Evolutionary conservation across 2,113 vertebrate species (phyloP).

Genomic region (Oryzias javanicus): DNA sequence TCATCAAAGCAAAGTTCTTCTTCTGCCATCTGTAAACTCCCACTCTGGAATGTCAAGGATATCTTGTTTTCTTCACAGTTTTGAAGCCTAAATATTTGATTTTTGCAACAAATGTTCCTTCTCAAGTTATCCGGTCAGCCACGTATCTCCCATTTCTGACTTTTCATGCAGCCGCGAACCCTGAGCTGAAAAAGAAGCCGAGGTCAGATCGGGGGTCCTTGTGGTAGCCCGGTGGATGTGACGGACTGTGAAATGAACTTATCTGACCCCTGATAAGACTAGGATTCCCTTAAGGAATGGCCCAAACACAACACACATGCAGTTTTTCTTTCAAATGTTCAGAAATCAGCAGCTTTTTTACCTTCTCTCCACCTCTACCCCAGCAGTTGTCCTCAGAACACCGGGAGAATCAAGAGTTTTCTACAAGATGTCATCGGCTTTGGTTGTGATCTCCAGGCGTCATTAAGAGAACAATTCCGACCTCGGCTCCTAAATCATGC

Average conservation of each 20-base stretch:
- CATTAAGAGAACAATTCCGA: constrained; percentile 48
- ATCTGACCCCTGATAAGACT: constrained; percentile 70
- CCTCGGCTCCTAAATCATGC: constrained; percentile 60
- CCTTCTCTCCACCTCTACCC: no score
- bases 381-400: constrained; percentile 7
- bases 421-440: constrained; percentile 32
- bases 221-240: constrained; percentile 51
- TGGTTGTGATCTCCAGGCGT: constrained; percentile 38
- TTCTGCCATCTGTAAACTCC: constrained; percentile 24
- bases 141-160: constrained; percentile 1
- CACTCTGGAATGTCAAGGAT: constrained; percentile 51
- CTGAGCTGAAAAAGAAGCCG: background rate
- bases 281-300: constrained; percentile 60
- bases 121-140: constrained; percentile 3
- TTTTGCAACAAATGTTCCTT: constrained; percentile 31
- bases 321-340: constrained; percentile 51
- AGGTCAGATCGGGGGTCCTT: constrained; percentile 27
- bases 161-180: constrained; percentile 13
- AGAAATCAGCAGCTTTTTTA: constrained; percentile 20
- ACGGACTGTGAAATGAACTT: constrained; percentile 67
- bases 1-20: no score
- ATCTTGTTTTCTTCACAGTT: constrained; percentile 16
- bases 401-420: constrained; percentile 18
- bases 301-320: constrained; percentile 64
- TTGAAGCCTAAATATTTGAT: background rate